Evolutionary conservation across 1,140 invertebrate species (phyloP), one percentile per base, ranked within the genome.

Genomic region (Fopius arisanus): DNA sequence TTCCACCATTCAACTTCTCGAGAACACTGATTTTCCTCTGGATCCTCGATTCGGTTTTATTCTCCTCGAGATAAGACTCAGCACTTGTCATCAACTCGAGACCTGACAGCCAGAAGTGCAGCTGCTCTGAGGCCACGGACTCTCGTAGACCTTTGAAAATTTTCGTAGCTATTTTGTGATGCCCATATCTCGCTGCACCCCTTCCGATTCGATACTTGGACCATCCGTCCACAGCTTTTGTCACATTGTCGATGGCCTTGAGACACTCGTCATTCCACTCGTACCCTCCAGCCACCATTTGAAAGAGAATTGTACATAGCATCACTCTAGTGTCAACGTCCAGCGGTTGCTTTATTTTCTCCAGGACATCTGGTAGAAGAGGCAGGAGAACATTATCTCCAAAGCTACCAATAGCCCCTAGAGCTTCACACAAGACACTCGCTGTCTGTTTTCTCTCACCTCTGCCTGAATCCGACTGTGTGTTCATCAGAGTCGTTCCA

Each of bases 71-170:
- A 69, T 86, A 86, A 67, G 88, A 88, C 82, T 94, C 93, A 0
- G 92, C 93, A 72, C 90, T 89, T 3, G 92, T 92, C 70, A 95
- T 90, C 51, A 93, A 89, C 74, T 93, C 89, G 16, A 98, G 86
- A 4, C 94, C 94, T 0, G 92, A 91, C 41, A 98, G 84, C 94
- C 96, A 98, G 81, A 97, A 97, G 81, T 97, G 93, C 48, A 96
- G 91, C 81, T 96, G 93, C 81, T 98, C 97, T 14, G 95, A 95
- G 14, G 94, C 94, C 1, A 97, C 95, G 78, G 94, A 90, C 77
- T 92, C 91, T 0, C 92, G 90, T 14, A 96, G 83, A 48, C 89
- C 89, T 23, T 89, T 89, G 75, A 96, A 92, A 70, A 96, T 91
- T 43, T 87, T 85, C 1, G 90, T 89, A 0, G 94, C 94, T 51